Evolutionary conservation across 2,797 vertebrate species (phyloP).

Genomic region (Lepus oiostolus): DNA sequence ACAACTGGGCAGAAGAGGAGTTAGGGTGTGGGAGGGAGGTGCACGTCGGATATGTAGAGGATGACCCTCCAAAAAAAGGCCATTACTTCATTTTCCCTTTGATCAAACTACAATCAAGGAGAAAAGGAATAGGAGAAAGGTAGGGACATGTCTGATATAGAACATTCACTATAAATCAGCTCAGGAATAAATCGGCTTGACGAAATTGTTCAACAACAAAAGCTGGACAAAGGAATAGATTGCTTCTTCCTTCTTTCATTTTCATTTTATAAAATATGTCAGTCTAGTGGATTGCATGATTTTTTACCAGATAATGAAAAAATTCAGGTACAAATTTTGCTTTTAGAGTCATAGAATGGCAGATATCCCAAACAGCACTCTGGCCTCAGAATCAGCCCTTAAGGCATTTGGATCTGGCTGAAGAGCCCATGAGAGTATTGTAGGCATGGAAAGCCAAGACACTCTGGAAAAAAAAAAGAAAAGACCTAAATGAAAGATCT

Average conservation of each 20-base stretch:
- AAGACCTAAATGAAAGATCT: no score
- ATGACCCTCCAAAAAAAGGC: not conserved
- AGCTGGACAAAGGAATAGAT: not conserved
- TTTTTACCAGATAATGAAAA: slow-evolving; percentile 40
- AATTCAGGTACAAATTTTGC: not conserved
- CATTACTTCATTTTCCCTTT: not conserved
- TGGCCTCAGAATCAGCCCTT: no score
- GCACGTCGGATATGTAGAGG: not conserved
- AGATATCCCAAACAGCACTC: no score
- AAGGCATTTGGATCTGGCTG: no score
- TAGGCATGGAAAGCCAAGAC: no score
- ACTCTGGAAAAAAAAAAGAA: no score
- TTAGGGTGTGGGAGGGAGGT: not conserved
- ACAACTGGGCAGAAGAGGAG: not conserved
- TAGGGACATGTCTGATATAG: not conserved
- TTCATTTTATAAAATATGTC: slow-evolving; percentile 33
- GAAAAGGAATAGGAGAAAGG: not conserved
- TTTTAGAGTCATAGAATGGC: no score
- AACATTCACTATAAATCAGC: not conserved
- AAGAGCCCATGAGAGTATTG: no score
- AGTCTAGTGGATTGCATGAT: slow-evolving; percentile 9
- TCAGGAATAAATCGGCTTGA: not conserved
- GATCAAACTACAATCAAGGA: not conserved
- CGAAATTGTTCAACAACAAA: not conserved
- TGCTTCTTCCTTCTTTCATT: not conserved